Percentiles rank a stretch among this genome's conserved stretches.
phyloP scores from a whole-genome alignment of 2,888 invertebrate genomes.

The Monoplex corrugatus region DNA sequence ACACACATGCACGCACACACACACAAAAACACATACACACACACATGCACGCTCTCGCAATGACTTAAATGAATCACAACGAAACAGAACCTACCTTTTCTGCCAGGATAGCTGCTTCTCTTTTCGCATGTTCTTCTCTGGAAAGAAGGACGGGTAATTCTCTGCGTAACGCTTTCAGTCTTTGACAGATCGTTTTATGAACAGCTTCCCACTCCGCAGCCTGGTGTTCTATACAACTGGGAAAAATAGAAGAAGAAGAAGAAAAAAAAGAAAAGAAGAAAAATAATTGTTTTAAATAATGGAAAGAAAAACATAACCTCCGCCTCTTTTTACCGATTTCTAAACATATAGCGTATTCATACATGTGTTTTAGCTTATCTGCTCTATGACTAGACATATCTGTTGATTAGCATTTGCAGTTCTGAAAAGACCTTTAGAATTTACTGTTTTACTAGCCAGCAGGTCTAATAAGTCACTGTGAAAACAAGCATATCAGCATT shows the following conservation, averaged over 20 bases:
- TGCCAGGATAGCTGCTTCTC: background rate
- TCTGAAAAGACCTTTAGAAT: too few species aligned
- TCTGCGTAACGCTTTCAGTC: background rate
- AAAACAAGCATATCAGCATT: too few species aligned
- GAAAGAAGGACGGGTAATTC: background rate
- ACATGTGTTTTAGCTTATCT: too few species aligned
- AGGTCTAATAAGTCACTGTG: too few species aligned
- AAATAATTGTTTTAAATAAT: too few species aligned
- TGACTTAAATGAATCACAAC: too few species aligned
- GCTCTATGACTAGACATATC: too few species aligned
- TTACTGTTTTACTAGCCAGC: too few species aligned
- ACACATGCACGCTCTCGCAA: background rate
- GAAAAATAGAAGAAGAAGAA: background rate
- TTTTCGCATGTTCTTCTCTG: background rate
- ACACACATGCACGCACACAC: background rate
- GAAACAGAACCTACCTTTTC: background rate
- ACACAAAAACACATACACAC: background rate
- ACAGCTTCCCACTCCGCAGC: background rate
- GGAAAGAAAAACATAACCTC: too few species aligned
- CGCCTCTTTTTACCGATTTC: too few species aligned
- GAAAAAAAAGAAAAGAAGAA: background rate
- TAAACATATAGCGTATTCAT: too few species aligned
- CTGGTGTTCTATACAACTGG: background rate
- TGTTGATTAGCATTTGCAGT: too few species aligned
- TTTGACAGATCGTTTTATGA: background rate